These are phyloP conservation scores for Buceros bicornis DNA, from an alignment of 2,797 vertebrate species.

Conservation along the genomic window DNA sequence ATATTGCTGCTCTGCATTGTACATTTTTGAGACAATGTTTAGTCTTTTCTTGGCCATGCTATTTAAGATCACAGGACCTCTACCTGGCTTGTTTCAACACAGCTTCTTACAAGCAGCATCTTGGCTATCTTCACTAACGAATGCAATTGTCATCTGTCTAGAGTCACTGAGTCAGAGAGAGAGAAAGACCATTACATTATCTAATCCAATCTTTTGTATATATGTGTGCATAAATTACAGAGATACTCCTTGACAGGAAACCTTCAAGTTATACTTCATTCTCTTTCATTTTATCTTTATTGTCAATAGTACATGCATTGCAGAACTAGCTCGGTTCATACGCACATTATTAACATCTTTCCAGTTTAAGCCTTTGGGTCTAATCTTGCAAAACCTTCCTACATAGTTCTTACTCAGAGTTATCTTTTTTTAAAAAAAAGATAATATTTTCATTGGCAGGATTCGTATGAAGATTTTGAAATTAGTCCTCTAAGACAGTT, in stretches of 20 bases:
- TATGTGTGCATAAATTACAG: not conserved
- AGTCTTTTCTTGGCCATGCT: not conserved
- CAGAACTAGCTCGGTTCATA: not conserved
- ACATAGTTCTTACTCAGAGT: constrained; percentile 35
- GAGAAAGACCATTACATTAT: not conserved
- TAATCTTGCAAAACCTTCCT: constrained; percentile 31
- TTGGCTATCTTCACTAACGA: not conserved
- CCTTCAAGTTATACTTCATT: not conserved
- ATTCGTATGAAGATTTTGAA: not conserved
- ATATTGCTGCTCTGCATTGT: not conserved
- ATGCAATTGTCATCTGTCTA: not conserved
- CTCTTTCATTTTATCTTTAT: not conserved
- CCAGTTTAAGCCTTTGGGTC: not conserved
- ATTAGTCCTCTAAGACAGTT: not conserved
- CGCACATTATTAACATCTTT: not conserved
- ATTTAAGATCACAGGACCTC: not conserved
- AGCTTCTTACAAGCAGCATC: not conserved
- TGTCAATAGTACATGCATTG: not conserved
- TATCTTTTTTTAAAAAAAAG: not conserved
- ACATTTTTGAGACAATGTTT: not conserved
- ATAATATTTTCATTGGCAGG: not conserved
- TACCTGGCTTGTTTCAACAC: not conserved
- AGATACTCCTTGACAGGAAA: not conserved
- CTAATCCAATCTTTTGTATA: not conserved
- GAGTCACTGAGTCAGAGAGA: not conserved